Conservation (phyloP, 2,113 vertebrate species). For the Actenoides hombroni region DNA sequence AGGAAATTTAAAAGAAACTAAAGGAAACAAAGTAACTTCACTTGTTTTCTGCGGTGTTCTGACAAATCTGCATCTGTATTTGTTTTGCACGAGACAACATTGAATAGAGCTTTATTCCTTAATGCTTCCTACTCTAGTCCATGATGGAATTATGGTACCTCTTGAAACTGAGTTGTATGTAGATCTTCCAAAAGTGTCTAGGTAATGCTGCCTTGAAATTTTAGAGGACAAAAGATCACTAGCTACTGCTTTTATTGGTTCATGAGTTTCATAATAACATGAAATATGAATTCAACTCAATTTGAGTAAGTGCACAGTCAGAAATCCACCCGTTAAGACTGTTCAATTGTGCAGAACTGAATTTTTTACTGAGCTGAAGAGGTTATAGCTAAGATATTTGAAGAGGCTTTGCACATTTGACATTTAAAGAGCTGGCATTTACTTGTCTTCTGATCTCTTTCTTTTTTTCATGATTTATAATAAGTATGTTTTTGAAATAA, state of each 20-base stretch:
- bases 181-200: neutral
- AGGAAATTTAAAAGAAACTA: neutral
- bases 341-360: neutral
- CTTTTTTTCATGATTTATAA: neutral
- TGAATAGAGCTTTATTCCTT: neutral
- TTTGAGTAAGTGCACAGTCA: neutral
- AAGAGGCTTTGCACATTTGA: neutral
- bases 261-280: neutral
- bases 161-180: neutral
- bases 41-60: neutral
- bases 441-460: neutral
- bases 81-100: neutral
- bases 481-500: neutral
- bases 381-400: neutral
- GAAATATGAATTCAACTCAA: neutral
- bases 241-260: neutral
- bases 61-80: neutral
- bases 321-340: neutral
- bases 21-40: neutral
- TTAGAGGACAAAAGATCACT: neutral
- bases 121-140: neutral
- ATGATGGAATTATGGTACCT: neutral
- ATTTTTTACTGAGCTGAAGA: neutral
- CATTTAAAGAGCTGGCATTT: neutral
- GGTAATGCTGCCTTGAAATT: neutral